A percentile compares a stretch with the other conserved stretches of the same genome.
phyloP scores from a whole-genome alignment of 2,113 vertebrate species.

The Grammomys surdaster region DNA sequence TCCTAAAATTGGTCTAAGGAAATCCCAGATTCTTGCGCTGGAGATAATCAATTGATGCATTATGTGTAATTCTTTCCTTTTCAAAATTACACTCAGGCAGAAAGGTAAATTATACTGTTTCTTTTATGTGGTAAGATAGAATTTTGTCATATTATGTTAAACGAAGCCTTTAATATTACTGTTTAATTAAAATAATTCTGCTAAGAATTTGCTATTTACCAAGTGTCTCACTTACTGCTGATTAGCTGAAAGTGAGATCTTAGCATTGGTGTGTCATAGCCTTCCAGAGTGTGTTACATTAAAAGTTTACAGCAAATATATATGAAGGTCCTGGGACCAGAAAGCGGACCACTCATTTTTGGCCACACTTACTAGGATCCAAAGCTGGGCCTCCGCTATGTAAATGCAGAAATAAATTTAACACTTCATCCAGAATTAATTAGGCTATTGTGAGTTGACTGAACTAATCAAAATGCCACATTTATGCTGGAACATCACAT shows the following conservation, averaged over 20 bases:
- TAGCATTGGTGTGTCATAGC: not conserved
- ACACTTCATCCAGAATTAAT: constrained; percentile 71
- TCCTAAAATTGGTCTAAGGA: not conserved
- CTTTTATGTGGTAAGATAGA: not conserved
- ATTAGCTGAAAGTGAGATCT: not conserved
- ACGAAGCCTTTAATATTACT: not conserved
- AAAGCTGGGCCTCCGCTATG: constrained; percentile 34
- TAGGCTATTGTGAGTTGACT: constrained; percentile 51
- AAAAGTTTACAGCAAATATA: not conserved
- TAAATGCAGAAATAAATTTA: constrained; percentile 68
- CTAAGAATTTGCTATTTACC: not conserved
- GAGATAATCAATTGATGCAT: not conserved
- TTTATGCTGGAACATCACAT: constrained; percentile 40
- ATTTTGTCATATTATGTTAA: not conserved
- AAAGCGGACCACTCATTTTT: not conserved
- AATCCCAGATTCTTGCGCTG: not conserved
- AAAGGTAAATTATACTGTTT: constrained; percentile 6
- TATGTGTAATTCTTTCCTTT: not conserved
- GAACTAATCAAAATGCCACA: constrained; percentile 57
- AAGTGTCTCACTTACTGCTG: not conserved
- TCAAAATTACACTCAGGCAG: not conserved
- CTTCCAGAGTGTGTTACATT: not conserved
- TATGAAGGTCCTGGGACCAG: not conserved
- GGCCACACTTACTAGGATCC: not conserved
- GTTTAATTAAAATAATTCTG: not conserved